phyloP scores from a whole-genome alignment of 2,888 invertebrate species.

The Serripes groenlandicus region DNA sequence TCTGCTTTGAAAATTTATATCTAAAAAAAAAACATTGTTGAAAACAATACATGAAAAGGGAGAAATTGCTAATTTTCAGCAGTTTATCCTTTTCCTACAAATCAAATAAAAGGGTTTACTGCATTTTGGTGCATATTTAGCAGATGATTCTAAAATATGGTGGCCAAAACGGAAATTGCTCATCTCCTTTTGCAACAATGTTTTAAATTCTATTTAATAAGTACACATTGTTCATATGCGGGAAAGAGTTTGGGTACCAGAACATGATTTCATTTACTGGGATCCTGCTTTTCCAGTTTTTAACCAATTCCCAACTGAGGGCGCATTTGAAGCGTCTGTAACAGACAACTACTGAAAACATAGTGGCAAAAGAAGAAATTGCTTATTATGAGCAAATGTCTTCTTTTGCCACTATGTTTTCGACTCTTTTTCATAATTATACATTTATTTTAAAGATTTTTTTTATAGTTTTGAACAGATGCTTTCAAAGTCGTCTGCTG shows the following conservation, averaged over 20 bases:
- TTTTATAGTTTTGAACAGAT: background rate
- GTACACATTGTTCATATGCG: too few species aligned
- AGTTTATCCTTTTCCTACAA: background rate
- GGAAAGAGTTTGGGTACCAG: too few species aligned
- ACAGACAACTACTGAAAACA: background rate
- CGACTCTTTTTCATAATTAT: background rate
- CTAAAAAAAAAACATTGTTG: too few species aligned
- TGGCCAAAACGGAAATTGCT: too few species aligned
- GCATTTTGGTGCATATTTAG: too few species aligned
- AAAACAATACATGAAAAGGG: background rate
- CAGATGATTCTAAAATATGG: too few species aligned
- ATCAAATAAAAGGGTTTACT: background rate
- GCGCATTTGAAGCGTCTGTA: background rate
- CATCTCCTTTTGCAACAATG: too few species aligned
- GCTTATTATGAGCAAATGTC: background rate
- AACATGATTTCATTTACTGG: too few species aligned
- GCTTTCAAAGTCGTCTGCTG: background rate
- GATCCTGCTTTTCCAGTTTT: too few species aligned
- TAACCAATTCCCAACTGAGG: background rate
- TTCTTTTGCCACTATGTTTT: background rate
- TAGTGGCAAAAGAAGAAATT: background rate
- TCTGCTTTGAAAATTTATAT: too few species aligned
- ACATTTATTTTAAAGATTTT: background rate
- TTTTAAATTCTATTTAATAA: too few species aligned
- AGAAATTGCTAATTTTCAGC: background rate